Conservation (phyloP, 2,113 vertebrate genomes). For the Mastomys coucha region DNA sequence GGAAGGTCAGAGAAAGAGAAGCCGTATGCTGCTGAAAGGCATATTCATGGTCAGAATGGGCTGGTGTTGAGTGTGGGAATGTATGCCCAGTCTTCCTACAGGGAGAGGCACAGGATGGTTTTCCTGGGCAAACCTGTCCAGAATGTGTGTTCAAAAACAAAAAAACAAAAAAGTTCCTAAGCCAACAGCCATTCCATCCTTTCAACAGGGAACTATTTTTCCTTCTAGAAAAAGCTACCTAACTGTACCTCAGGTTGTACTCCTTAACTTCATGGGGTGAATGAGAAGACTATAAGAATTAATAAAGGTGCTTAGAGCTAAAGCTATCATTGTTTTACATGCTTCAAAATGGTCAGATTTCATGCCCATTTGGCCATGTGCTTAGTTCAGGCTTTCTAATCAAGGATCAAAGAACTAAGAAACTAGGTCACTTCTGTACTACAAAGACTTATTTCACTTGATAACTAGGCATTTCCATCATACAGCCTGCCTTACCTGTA, state of each 20-base stretch:
- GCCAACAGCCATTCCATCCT: not conserved
- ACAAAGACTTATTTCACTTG: not conserved
- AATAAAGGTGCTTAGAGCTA: not conserved
- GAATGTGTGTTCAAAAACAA: not conserved
- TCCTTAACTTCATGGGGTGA: not conserved
- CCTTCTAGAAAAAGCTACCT: not conserved
- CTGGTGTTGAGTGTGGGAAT: not conserved
- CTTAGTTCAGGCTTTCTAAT: conserved; percentile 22
- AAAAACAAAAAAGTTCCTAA: not conserved
- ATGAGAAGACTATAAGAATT: not conserved
- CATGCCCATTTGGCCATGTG: not conserved
- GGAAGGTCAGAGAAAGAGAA: conserved; percentile 62
- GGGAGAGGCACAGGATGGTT: not conserved
- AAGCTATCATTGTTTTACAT: not conserved
- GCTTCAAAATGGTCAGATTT: not conserved
- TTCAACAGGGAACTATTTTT: not conserved
- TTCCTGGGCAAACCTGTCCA: not conserved
- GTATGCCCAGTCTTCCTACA: not conserved
- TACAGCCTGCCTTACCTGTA: not conserved
- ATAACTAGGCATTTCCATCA: not conserved
- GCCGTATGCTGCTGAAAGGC: conserved; percentile 38
- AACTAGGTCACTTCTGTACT: not conserved
- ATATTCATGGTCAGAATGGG: not conserved
- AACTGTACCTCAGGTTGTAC: not conserved
- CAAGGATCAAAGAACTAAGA: not conserved